Conservation (phyloP, 92 coral and sea anemone genomes). For the Porites divaricata region DNA sequence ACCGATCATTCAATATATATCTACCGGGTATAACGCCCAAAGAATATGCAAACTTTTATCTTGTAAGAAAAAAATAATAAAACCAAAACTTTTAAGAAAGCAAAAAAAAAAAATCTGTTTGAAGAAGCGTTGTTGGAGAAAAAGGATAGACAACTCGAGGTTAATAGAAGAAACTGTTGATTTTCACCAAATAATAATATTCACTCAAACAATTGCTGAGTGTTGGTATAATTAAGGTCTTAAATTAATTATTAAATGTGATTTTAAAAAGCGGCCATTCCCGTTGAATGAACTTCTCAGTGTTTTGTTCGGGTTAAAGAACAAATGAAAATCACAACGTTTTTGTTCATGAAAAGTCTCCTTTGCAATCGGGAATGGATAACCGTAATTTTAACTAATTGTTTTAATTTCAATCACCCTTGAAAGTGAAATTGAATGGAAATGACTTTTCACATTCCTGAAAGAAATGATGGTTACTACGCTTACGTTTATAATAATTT, state of each 20-base stretch:
- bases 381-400: no score
- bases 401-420: no score
- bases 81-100: no score
- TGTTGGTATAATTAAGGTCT: neutral
- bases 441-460: slow-evolving; percentile 3
- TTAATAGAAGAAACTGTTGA: neutral
- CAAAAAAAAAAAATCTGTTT: no score
- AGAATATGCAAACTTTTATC: no score
- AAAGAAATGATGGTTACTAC: slow-evolving; percentile 2
- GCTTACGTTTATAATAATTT: neutral
- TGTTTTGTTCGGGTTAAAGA: no score
- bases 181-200: neutral
- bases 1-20: no score
- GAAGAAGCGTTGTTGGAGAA: neutral
- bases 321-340: no score
- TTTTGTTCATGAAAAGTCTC: no score
- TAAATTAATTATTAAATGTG: neutral
- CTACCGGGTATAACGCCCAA: no score
- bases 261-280: neutral
- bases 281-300: no score
- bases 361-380: neutral
- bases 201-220: neutral
- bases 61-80: no score
- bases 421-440: neutral
- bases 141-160: neutral